Conservation (phyloP, 2,888 invertebrate genomes). For the Pristionchus entomophagus region DNA sequence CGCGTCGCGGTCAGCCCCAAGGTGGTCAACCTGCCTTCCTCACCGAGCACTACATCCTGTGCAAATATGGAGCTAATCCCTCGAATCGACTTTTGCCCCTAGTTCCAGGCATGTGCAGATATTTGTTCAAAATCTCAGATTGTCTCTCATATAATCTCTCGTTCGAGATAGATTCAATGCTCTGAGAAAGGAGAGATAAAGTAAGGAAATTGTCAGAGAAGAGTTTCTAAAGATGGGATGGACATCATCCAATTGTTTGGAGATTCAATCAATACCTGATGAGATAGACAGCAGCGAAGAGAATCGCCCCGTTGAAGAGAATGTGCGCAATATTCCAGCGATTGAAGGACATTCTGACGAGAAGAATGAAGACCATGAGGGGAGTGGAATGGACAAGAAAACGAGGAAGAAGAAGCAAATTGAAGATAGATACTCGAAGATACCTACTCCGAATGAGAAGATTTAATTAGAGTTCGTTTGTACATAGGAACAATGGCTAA, state of each 20-base stretch:
- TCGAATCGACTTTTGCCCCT: no score
- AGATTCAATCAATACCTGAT: not conserved
- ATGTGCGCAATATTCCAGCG: not conserved
- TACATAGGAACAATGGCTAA: no score
- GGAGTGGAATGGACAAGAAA: not conserved
- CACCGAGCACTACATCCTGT: no score
- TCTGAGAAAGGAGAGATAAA: not conserved
- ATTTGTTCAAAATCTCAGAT: no score
- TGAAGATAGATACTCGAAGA: not conserved
- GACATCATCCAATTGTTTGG: not conserved
- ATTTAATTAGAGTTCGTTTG: not conserved
- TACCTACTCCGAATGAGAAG: not conserved
- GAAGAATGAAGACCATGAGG: not conserved
- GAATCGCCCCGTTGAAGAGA: not conserved
- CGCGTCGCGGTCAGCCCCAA: no score
- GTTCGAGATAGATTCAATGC: slow-evolving; percentile 9
- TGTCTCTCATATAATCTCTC: no score
- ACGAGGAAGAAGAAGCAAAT: not conserved
- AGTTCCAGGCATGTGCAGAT: no score
- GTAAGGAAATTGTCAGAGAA: not conserved
- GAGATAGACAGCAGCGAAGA: not conserved
- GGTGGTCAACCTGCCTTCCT: no score
- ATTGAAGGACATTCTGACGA: slow-evolving; percentile 19
- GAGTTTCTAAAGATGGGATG: no score
- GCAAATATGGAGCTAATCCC: no score